phyloP scores from a whole-genome alignment of 2,888 invertebrate genomes.

The Chrysopilus asiliformis region DNA sequence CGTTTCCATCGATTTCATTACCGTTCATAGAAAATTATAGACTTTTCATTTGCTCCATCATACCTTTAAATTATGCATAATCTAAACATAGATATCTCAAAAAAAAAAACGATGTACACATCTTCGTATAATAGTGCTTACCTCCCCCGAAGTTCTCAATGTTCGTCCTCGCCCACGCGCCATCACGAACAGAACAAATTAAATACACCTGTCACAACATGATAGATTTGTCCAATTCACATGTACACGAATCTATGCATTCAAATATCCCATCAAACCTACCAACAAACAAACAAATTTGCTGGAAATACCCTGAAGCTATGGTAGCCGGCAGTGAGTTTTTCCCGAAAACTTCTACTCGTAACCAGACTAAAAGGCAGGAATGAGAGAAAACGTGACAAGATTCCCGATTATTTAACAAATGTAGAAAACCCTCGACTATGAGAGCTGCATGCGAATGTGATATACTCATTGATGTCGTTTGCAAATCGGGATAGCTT shows the following conservation, averaged over 20 bases:
- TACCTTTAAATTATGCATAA: too few relatives aligned
- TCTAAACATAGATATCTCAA: too few relatives aligned
- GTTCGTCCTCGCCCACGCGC: slow-evolving; percentile 15
- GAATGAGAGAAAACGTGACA: slow-evolving; percentile 11
- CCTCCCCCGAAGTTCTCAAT: too few relatives aligned
- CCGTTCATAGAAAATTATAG: too few relatives aligned
- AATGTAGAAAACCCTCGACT: slow-evolving; percentile 4
- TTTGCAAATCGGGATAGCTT: too few relatives aligned
- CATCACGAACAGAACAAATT: slow-evolving; percentile 15
- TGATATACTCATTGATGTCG: slow-evolving; percentile 6
- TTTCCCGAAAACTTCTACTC: not conserved
- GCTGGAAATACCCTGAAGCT: not conserved
- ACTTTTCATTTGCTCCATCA: too few relatives aligned
- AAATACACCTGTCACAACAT: slow-evolving; percentile 14
- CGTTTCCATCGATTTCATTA: too few relatives aligned
- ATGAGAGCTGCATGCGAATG: slow-evolving; percentile 11
- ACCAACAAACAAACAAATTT: slow-evolving; percentile 2
- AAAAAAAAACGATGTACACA: too few relatives aligned
- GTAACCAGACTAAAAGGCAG: not conserved
- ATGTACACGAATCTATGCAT: slow-evolving; percentile 3
- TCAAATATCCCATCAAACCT: too few relatives aligned
- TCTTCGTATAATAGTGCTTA: too few relatives aligned
- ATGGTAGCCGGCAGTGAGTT: not conserved
- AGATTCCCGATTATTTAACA: slow-evolving; percentile 8
- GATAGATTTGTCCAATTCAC: slow-evolving; percentile 11